A percentile compares a stretch with the other conserved stretches of the same genome.
Conservation (phyloP, 2,797 vertebrate genomes). For the Oreortyx pictus region DNA sequence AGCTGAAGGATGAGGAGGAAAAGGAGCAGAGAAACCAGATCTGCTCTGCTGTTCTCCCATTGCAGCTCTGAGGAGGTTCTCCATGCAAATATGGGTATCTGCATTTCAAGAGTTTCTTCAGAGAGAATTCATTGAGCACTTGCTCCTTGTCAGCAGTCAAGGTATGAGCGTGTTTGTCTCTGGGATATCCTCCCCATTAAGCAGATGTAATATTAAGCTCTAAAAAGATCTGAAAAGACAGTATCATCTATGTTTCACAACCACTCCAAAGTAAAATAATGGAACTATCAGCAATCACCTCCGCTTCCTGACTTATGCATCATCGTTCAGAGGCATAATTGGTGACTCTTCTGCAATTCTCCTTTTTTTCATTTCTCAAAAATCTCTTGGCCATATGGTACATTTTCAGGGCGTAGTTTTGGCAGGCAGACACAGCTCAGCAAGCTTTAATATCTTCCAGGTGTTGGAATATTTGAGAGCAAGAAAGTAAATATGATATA, state of each 20-base stretch:
- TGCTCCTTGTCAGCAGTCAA: neutral
- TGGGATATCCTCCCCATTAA: neutral
- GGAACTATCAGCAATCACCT: neutral
- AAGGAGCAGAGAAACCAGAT: neutral
- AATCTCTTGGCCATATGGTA: conserved; percentile 14
- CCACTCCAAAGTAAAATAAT: neutral
- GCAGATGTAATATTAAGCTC: neutral
- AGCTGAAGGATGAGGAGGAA: neutral
- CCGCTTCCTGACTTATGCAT: conserved; percentile 16
- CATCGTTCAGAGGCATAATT: neutral
- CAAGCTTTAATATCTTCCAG: conserved; percentile 36
- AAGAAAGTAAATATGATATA: neutral
- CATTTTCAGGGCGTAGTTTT: neutral
- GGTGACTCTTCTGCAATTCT: neutral
- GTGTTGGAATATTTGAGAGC: conserved; percentile 23
- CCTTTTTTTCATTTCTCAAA: neutral
- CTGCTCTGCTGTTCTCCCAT: neutral
- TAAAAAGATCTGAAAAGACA: neutral
- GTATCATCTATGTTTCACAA: neutral
- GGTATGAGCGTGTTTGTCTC: neutral
- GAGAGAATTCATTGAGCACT: neutral
- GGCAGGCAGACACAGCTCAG: conserved; percentile 7
- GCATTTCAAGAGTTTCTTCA: neutral
- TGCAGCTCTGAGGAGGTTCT: neutral
- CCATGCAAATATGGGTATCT: conserved; percentile 1